phyloP scores from a whole-genome alignment of 2,888 invertebrate species.

The Slavum lentiscoides region DNA sequence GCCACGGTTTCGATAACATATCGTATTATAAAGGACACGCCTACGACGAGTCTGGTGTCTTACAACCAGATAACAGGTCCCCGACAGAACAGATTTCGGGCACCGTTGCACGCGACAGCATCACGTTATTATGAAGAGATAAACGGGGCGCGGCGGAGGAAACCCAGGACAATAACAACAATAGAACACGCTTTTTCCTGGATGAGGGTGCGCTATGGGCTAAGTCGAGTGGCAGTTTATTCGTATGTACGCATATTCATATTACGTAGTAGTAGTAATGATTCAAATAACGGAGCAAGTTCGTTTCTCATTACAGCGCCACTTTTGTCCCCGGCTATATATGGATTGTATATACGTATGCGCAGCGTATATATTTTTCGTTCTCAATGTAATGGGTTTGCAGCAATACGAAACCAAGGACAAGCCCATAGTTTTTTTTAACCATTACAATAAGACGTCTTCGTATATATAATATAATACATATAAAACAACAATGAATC shows the following conservation, averaged over 20 bases:
- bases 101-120: not conserved
- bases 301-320: conserved; percentile 13
- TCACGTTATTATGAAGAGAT: not conserved
- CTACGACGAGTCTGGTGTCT: not conserved
- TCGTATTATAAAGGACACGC: not conserved
- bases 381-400: conserved; percentile 3
- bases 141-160: not conserved
- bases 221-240: not conserved
- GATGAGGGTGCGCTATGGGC: not conserved
- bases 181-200: not conserved
- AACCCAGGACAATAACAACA: not conserved
- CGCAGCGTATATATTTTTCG: not conserved
- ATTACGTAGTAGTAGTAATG: no score
- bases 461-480: no score
- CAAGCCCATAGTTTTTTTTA: conserved; percentile 22
- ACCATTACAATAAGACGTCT: conserved; percentile 6
- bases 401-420: conserved; percentile 25
- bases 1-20: not conserved
- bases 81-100: not conserved
- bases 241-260: not conserved
- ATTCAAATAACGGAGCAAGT: conserved; percentile 3
- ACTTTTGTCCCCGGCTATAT: not conserved
- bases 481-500: conserved; percentile 23
- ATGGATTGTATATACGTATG: not conserved
- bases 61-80: conserved; percentile 1